Percentiles rank a stretch among this genome's conserved stretches.
Evolutionary conservation across 1,140 invertebrate genomes (phyloP).

Genomic region (Notospermus geniculatus): DNA sequence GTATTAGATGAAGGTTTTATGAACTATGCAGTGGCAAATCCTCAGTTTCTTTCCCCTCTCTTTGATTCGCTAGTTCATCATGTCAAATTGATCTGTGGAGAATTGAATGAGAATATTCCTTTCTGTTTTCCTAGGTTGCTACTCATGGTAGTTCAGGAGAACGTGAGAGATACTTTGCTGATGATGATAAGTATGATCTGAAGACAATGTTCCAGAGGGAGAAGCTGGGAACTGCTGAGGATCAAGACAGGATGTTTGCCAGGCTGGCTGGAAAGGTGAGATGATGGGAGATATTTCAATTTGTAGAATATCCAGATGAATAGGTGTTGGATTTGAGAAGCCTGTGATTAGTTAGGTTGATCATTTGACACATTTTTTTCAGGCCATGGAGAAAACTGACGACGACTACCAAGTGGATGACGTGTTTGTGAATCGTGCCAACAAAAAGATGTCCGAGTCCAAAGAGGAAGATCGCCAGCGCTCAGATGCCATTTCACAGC

Average conservation of each 20-base stretch:
- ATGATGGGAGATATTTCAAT: neutral
- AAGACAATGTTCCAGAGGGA: conserved; percentile 88
- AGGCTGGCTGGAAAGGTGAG: conserved; percentile 69
- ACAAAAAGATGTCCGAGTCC: conserved; percentile 62
- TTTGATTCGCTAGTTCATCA: no score
- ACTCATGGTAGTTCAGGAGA: conserved; percentile 71
- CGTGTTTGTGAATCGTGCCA: conserved; percentile 75
- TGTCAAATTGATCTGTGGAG: no score
- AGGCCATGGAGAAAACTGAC: conserved; percentile 66
- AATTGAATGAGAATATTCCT: neutral
- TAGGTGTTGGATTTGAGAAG: neutral
- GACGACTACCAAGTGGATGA: conserved; percentile 80
- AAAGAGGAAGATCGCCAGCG: conserved; percentile 67
- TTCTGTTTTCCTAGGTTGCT: conserved; percentile 53
- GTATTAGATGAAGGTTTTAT: neutral
- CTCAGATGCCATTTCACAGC: conserved; percentile 70
- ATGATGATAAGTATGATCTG: conserved; percentile 86
- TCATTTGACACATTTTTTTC: conserved; percentile 14
- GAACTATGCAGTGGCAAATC: no score
- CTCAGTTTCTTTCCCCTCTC: no score
- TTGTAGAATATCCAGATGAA: neutral
- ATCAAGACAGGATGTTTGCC: conserved; percentile 78
- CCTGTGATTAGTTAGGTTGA: no score
- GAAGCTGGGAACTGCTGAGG: conserved; percentile 76
- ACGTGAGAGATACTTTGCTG: conserved; percentile 79